Base-by-base conservation (phyloP, 2,113 vertebrate species). In the Nesogale talazaci region DNA sequence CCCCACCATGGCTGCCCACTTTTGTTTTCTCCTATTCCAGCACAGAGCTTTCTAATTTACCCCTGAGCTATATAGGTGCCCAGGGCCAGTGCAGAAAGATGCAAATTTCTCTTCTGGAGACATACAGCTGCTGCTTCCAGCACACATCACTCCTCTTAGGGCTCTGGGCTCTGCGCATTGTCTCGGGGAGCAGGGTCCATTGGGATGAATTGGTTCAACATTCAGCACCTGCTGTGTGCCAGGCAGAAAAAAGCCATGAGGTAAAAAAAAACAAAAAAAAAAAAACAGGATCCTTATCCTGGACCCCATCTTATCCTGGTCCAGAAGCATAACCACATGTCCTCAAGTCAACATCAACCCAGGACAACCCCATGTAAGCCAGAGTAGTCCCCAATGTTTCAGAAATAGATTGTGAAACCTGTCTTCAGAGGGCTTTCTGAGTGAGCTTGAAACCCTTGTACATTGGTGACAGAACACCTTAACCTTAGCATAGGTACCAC, bases 1-100 rank as follows among this genome's bases (percentile, higher is more conserved):
- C 42, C 29, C 22, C 14, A 12, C 8, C 2, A n/a, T 0, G 3
- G 0, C 19, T 1, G 1, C 2, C 2, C 11, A 4, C 7, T 46
- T 0, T 31, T n/a, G 3, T 0, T 23, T 46, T 65, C 59, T 78
- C 38, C 12, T 17, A 1, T 52, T n/a, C 10, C 3, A 36, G 14
- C 22, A 2, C 4, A 17, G 63, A 90, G 20, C 52, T 46, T 31
- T 19, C 5, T 40, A 25, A n/a, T 59, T n/a, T 16, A n/a, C 14
- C 80, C 46, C 29, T 34, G 8, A 76, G 57, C 5, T 63, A 10
- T 12, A 25, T 3, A 3, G 69, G 3, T 0, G 0, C 36, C 57
- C 3, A 6, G 9, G 42, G 22, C 20, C 16, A 4, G 1, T 19
- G 11, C 38, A 57, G 52, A 78, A 2, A 7, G 31, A 29, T 57